These are phyloP conservation scores for Polylopha cassiicola DNA, from an alignment of 2,888 invertebrate species.

Conservation along the genomic window DNA sequence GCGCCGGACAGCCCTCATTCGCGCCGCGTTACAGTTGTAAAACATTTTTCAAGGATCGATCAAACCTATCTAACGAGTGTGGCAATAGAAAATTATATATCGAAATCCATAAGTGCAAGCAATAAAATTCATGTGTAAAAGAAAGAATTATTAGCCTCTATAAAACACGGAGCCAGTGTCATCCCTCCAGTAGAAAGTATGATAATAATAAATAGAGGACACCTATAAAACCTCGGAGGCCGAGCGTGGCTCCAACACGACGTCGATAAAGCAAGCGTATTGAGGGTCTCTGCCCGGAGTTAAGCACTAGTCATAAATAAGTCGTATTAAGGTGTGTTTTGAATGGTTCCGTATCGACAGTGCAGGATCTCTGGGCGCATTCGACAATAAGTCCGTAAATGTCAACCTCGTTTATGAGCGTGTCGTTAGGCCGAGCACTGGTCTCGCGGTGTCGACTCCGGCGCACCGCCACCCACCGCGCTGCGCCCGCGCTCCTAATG, in stretches of 20 bases:
- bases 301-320: constrained; percentile 67
- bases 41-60: constrained; percentile 28
- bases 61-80: constrained; percentile 25
- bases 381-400: constrained; percentile 56
- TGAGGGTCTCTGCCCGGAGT: constrained; percentile 43
- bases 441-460: constrained; percentile 35
- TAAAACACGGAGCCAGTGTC: constrained; percentile 55
- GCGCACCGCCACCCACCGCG: constrained; percentile 60
- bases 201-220: constrained; percentile 54
- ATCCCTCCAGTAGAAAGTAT: constrained; percentile 48
- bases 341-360: constrained; percentile 55
- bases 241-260: constrained; percentile 32
- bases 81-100: constrained; percentile 35
- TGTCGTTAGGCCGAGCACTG: constrained; percentile 44
- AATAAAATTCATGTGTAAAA: constrained; percentile 54
- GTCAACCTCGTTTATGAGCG: constrained; percentile 56
- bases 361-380: constrained; percentile 53
- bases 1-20: too few relatives aligned
- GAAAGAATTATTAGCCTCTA: constrained; percentile 54
- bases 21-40: constrained; percentile 33
- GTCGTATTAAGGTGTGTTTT: constrained; percentile 63
- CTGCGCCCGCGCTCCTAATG: constrained; percentile 43
- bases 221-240: constrained; percentile 56
- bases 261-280: constrained; percentile 50
- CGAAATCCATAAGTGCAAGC: constrained; percentile 37